These are phyloP conservation scores for Rotaria macrura DNA, from an alignment of 2,888 invertebrate genomes.

Conservation along the genomic window DNA sequence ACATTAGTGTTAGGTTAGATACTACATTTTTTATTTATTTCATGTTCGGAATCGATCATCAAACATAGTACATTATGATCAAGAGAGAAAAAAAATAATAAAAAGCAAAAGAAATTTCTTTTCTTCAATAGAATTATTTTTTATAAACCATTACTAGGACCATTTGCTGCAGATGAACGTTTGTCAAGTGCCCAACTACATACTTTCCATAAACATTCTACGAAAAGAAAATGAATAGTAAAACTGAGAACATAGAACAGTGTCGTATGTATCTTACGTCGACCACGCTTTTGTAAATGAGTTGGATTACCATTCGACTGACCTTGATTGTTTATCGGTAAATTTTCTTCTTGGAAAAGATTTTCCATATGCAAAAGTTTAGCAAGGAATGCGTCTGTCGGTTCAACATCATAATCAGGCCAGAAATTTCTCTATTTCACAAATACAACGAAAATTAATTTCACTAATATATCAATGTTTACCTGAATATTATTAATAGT, in stretches of 20 bases:
- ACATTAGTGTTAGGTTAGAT: background rate
- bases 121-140: background rate
- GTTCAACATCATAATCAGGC: background rate
- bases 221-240: background rate
- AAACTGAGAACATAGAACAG: background rate
- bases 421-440: background rate
- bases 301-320: background rate
- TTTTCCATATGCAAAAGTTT: background rate
- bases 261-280: background rate
- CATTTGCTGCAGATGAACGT: background rate
- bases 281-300: background rate
- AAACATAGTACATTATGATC: background rate
- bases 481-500: background rate
- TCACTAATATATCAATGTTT: background rate
- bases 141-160: background rate
- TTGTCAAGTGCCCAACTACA: conserved; percentile 19
- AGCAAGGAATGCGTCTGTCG: background rate
- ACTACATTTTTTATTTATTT: background rate
- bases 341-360: background rate
- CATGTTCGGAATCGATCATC: background rate
- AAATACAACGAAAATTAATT: background rate
- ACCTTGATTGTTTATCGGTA: background rate
- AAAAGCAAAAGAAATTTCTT: background rate
- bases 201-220: conserved; percentile 21
- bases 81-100: background rate